Conservation (phyloP, 2,888 invertebrate genomes). For the Thelaira solivaga region DNA sequence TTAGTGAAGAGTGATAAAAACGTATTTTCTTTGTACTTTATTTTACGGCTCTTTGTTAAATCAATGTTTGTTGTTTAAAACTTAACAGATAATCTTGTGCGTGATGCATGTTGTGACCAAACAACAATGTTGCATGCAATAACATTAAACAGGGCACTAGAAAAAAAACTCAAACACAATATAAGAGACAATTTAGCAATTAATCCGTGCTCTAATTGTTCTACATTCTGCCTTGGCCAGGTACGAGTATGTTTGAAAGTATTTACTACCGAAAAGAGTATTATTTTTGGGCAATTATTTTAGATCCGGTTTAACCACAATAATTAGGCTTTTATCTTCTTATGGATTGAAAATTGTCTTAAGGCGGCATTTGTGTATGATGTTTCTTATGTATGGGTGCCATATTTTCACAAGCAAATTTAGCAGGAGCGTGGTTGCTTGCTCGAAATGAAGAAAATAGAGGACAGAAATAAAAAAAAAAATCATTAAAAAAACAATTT, state of each 20-base stretch:
- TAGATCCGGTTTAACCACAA: constrained; percentile 64
- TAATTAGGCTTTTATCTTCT: constrained; percentile 59
- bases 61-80: constrained; percentile 16
- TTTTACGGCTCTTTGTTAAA: neutral
- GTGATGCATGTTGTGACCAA: constrained; percentile 45
- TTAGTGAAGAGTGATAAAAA: neutral
- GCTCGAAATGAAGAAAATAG: no score
- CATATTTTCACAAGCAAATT: neutral
- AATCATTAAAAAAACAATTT: no score
- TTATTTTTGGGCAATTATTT: constrained; percentile 60
- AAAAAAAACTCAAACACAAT: neutral
- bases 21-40: neutral
- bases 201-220: constrained; percentile 63
- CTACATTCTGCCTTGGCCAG: constrained; percentile 8
- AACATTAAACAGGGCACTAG: neutral
- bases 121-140: constrained; percentile 40
- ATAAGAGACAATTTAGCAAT: constrained; percentile 59
- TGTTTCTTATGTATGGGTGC: constrained; percentile 22
- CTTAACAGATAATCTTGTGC: constrained; percentile 60
- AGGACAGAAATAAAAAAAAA: no score
- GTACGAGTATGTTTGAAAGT: no score
- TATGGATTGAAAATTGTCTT: constrained; percentile 46
- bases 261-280: no score
- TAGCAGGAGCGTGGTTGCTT: no score
- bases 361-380: constrained; percentile 57